These are phyloP conservation scores for Esox niger DNA, from an alignment of 2,113 vertebrate genomes.

Conservation along the genomic window DNA sequence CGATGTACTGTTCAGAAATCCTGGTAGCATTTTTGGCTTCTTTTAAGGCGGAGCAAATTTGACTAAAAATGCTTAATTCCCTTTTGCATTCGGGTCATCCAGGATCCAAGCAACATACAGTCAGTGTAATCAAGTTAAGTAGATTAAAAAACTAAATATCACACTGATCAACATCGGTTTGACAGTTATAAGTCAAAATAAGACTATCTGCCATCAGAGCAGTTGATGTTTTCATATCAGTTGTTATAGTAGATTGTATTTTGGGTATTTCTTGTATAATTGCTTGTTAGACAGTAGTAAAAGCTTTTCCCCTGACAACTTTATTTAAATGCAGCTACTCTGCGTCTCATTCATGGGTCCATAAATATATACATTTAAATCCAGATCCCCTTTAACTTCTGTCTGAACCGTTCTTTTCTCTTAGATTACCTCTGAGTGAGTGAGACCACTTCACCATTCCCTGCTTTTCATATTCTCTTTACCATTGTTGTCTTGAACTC, in stretches of 20 bases:
- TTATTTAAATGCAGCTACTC: neutral
- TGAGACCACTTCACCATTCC: conserved; percentile 17
- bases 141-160: no score
- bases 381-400: conserved; percentile 20
- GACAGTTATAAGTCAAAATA: neutral
- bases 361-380: no score
- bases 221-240: neutral
- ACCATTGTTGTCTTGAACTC: conserved; percentile 4
- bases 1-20: no score
- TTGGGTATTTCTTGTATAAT: neutral
- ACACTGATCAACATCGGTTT: neutral
- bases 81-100: no score
- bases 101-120: no score
- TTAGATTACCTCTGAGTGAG: conserved; percentile 32
- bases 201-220: neutral
- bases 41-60: no score
- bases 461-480: conserved; percentile 46
- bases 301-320: neutral
- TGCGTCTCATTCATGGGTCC: no score
- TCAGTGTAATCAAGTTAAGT: no score
- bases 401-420: conserved; percentile 17
- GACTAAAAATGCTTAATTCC: no score
- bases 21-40: no score
- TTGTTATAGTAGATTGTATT: no score
- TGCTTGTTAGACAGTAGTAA: neutral